Base-by-base conservation (phyloP, 2,113 vertebrate genomes). In the Sander vitreus region DNA sequence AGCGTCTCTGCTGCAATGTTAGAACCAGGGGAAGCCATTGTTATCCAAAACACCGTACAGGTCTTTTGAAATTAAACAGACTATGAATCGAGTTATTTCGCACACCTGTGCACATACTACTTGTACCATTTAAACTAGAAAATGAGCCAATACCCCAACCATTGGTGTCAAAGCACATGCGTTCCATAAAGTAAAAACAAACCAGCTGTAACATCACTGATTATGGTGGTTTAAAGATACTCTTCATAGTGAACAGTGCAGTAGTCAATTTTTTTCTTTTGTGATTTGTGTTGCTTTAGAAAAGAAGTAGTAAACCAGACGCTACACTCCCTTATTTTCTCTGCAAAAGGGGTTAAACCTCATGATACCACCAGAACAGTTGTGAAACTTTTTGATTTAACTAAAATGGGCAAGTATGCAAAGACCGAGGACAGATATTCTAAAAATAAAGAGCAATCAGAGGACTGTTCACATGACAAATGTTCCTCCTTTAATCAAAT, bases 381-480 rank as follows among this genome's bases (percentile, higher is more conserved):
- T 30, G 30, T 33, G 59, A 48, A 9, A 13, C 57, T 36, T 58
- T 45, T 58, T 9, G 36, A 39, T 39, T 39, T 39, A 39, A 57
- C 59, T 67, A 5, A 63, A 71, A 59, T 12, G 2, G 13, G 45
- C 15, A 13, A 48, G 8, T 6, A 50, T 21, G 43, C 47, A 73
- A 23, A 60, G 54, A n/a, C 25, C 12, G 3, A 30, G 43, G 47
- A 72, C 7, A 60, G 68, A 67, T 30, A 65, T 18, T 30, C 25
- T 62, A 76, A 73, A 54, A 68, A 11, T 50, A 71, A 4, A 50
- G n/a, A 54, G 6, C 47, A n/a, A 71, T 58, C 25, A 21, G 21
- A 57, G 8, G 14, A 54, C 13, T 23, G 10, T 51, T 68, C 45
- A 58, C 15, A 33, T 45, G 47, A 59, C 14, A 6, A 19, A 25